Conservation (phyloP, 1,140 invertebrate species). For the Listronotus bonariensis region DNA sequence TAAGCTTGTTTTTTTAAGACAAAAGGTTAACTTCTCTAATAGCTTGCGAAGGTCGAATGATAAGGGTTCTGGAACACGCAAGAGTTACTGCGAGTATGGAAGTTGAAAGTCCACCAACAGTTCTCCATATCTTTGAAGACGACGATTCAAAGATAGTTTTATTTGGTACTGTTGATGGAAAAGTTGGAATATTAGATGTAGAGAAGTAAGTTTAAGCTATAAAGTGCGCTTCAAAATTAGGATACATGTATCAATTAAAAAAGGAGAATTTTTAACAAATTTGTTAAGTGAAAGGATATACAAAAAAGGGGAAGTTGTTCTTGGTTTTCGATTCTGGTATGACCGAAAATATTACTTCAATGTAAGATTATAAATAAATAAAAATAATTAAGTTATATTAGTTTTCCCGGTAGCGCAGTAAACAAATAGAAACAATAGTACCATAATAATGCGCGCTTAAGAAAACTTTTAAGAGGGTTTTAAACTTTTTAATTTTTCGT, state of each 20-base stretch:
- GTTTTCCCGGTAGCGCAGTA: too few relatives aligned
- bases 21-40: constrained; percentile 65
- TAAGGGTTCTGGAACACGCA: constrained; percentile 69
- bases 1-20: constrained; percentile 52
- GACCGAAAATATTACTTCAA: constrained; percentile 82
- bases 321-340: constrained; percentile 87
- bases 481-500: too few relatives aligned
- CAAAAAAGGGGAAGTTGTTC: constrained; percentile 91
- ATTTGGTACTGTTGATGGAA: constrained; percentile 82
- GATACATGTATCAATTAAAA: too few relatives aligned
- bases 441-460: too few relatives aligned
- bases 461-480: too few relatives aligned
- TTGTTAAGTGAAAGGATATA: constrained; percentile 85
- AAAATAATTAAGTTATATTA: too few relatives aligned
- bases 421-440: too few relatives aligned
- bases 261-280: too few relatives aligned
- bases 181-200: constrained; percentile 70
- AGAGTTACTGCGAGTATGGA: constrained; percentile 68
- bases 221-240: too few relatives aligned
- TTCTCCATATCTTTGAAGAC: constrained; percentile 65
- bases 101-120: constrained; percentile 66
- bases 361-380: constrained; percentile 62
- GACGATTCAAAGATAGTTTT: constrained; percentile 69
- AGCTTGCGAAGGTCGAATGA: constrained; percentile 74
- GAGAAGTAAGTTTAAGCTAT: constrained; percentile 36